Evolutionary conservation across 2,888 invertebrate genomes (phyloP).

Genomic region (Drosophila pseudotalamancana): DNA sequence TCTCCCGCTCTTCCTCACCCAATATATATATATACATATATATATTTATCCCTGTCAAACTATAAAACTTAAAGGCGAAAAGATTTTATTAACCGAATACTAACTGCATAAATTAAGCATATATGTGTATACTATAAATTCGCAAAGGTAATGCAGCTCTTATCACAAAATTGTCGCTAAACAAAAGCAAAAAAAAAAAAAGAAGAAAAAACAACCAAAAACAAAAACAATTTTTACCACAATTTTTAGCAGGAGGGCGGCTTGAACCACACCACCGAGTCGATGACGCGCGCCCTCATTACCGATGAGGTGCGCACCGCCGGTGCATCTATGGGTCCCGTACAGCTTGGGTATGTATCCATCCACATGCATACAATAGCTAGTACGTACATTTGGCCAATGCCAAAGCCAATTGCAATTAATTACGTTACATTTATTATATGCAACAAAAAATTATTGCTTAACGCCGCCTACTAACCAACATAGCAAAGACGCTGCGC

Average conservation of each 20-base stretch:
- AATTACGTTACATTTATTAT: slow-evolving; percentile 32
- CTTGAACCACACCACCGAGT: slow-evolving; percentile 94
- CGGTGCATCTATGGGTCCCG: slow-evolving; percentile 92
- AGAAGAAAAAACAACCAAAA: not conserved
- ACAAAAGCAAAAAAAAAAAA: slow-evolving; percentile 6
- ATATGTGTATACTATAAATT: slow-evolving; percentile 8
- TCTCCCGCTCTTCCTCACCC: not conserved
- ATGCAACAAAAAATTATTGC: slow-evolving; percentile 77
- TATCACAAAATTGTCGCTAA: slow-evolving; percentile 56
- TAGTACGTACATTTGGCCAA: slow-evolving; percentile 6
- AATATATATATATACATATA: too few relatives aligned
- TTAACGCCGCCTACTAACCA: slow-evolving; percentile 52
- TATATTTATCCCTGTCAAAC: not conserved
- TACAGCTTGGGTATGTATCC: slow-evolving; percentile 96
- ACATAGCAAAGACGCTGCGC: slow-evolving; percentile 26
- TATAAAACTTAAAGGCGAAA: slow-evolving; percentile 20
- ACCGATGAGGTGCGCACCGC: slow-evolving; percentile 95
- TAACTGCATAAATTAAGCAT: slow-evolving; percentile 24
- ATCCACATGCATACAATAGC: slow-evolving; percentile 23
- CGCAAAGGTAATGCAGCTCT: slow-evolving; percentile 5
- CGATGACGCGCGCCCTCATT: slow-evolving; percentile 97
- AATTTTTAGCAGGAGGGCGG: slow-evolving; percentile 86
- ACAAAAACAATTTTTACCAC: slow-evolving; percentile 72
- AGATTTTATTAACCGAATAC: slow-evolving; percentile 41
- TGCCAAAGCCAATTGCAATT: slow-evolving; percentile 11